phyloP scores from a whole-genome alignment of 2,797 vertebrate genomes.

The Lutjanus argentimaculatus region DNA sequence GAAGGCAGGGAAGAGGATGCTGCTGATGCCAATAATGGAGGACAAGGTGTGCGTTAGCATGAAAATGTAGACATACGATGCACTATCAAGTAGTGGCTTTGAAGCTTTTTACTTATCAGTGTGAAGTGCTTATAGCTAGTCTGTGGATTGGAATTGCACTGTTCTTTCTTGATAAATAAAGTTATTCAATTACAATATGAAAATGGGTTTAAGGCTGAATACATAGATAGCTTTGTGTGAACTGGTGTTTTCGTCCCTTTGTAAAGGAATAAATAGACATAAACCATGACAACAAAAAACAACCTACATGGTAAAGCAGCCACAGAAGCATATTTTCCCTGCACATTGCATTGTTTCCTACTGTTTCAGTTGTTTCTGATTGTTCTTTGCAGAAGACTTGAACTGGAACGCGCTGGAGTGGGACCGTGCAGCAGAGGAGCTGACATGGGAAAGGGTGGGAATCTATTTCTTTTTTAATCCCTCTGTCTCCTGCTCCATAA shows the following conservation, averaged over 20 bases:
- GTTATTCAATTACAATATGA: neutral
- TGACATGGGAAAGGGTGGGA: constrained; percentile 96
- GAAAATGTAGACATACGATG: neutral
- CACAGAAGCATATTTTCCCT: neutral
- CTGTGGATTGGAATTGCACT: neutral
- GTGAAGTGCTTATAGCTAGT: neutral
- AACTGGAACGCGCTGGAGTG: constrained; percentile 99
- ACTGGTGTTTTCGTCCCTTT: neutral
- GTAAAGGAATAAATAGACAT: neutral
- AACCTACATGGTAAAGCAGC: neutral
- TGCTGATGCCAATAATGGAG: constrained; percentile 92
- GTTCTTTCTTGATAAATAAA: neutral
- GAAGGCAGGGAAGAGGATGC: constrained; percentile 90
- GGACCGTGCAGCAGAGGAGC: constrained; percentile 97
- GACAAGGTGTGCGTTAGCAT: constrained; percentile 79
- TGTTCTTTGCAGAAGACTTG: constrained; percentile 90
- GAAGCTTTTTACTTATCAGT: neutral
- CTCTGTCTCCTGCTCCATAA: neutral
- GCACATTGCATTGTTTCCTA: neutral
- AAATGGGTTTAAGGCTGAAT: neutral
- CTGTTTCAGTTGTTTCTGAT: neutral
- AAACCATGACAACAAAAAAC: neutral
- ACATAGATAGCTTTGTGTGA: neutral
- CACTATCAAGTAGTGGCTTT: neutral
- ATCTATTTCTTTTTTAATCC: constrained; percentile 11